Evolutionary conservation across 2,797 vertebrate species (phyloP), one percentile per base, ranked within the genome.

Genomic region (Peromyscus nudipes): DNA sequence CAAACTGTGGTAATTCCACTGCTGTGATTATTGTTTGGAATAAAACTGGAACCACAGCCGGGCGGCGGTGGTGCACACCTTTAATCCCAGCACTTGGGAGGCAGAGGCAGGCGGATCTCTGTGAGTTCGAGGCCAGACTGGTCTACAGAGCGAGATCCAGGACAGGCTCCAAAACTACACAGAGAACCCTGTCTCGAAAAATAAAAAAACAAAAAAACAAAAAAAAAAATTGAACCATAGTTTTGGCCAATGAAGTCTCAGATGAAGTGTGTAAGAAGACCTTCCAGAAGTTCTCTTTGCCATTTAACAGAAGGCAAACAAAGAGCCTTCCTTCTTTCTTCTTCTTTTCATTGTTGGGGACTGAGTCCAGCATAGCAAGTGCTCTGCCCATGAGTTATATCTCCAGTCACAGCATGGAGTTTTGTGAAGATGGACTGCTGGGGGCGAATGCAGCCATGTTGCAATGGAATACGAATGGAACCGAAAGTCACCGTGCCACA

Each of bases 1-100:
- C n/a, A 80, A 83, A 89, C 65, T 27, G 29, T 40, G n/a, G 13
- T 84, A 73, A 94, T 94, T 93, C 27, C 37, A 90, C 80, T 94
- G n/a, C 21, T 40, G 62, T 67, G 75, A 91, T 43, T 34, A 27
- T 19, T 31, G 57, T 96, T 94, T 79, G 8, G 37, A 75, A 37
- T 60, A 83, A 83, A 88, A 64, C 17, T 25, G 34, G 73, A 69
- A 49, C 62, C 31, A 55, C 62, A 92, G 37, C 10, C 1, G 10
- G 49, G 49, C 49, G 10, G 49, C 1, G 49, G 49, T 49, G 10
- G 49, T 2, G 49, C 49, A 49, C 49, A 12, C 49, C 49, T 49
- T 49, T 49, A 49, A 49, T 49, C 49, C 10, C 49, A 49, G 49
- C 49, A 49, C 49, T 49, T 11, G 49, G 49, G 49, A 49, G 49